phyloP scores from a whole-genome alignment of 2,113 vertebrate genomes.

The Callocephalon fimbriatum region DNA sequence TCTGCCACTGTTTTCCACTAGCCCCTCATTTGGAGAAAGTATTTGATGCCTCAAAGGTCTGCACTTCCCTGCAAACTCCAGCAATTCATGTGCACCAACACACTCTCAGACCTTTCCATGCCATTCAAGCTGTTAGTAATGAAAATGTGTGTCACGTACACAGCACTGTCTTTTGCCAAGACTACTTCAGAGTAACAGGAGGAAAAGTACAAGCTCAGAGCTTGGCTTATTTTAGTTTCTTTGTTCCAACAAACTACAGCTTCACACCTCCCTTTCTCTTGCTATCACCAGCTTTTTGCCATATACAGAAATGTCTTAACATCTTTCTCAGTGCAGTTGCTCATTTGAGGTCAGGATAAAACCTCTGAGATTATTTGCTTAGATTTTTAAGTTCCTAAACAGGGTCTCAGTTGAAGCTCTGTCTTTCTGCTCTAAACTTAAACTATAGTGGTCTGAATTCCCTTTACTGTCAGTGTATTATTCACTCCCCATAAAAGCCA shows the following conservation, averaged over 20 bases:
- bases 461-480: background rate
- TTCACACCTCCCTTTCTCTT: slow-evolving; percentile 18
- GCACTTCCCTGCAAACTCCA: background rate
- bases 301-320: slow-evolving; percentile 29
- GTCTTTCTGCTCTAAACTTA: background rate
- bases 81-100: background rate
- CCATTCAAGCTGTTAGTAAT: background rate
- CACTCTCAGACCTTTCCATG: background rate
- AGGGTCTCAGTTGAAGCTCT: background rate
- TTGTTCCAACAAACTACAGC: background rate
- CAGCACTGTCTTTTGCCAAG: background rate
- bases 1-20: background rate
- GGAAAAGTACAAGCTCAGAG: background rate
- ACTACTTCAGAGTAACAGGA: background rate
- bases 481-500: background rate
- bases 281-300: slow-evolving; percentile 1
- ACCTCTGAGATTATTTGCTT: background rate
- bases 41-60: background rate
- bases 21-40: background rate
- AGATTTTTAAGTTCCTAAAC: background rate
- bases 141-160: background rate
- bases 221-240: background rate
- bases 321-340: background rate
- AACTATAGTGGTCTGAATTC: background rate
- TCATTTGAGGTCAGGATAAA: slow-evolving; percentile 19